These are phyloP conservation scores for Bolborhynchus lineola DNA, from an alignment of 2,113 vertebrate species.

Conservation along the genomic window DNA sequence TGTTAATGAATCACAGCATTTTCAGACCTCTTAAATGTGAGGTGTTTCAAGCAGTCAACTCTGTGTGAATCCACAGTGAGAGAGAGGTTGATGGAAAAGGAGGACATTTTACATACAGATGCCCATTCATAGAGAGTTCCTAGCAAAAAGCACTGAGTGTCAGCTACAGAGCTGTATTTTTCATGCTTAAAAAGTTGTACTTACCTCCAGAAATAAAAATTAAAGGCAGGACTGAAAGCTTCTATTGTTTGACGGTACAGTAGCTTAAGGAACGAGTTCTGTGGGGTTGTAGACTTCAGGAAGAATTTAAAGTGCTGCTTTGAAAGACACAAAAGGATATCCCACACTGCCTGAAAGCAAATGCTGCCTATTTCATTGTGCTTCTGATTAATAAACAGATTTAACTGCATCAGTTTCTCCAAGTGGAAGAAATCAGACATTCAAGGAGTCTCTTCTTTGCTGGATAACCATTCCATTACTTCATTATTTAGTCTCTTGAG, in stretches of 20 bases:
- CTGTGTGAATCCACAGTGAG: background rate
- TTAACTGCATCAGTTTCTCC: constrained; percentile 26
- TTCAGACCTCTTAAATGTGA: background rate
- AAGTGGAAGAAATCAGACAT: background rate
- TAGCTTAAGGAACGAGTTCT: background rate
- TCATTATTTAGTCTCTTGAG: background rate
- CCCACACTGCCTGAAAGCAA: constrained; percentile 24
- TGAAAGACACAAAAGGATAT: background rate
- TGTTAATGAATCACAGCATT: background rate
- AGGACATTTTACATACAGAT: background rate
- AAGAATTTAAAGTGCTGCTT: background rate
- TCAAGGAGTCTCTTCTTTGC: constrained; percentile 7
- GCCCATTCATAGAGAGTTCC: background rate
- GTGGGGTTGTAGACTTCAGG: background rate
- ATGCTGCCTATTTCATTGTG: background rate
- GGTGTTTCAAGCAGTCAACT: background rate
- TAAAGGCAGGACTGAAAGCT: background rate
- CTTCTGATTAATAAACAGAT: constrained; percentile 23
- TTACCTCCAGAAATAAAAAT: background rate
- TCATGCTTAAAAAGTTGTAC: background rate
- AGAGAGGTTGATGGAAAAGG: background rate
- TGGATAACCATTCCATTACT: background rate
- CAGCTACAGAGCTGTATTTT: background rate
- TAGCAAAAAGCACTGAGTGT: background rate
- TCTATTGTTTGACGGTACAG: background rate